A percentile compares a stretch with the other conserved stretches of the same genome.
These are phyloP conservation scores for Leptopilina boulardi DNA, from an alignment of 1,140 invertebrate species.

Conservation along the genomic window DNA sequence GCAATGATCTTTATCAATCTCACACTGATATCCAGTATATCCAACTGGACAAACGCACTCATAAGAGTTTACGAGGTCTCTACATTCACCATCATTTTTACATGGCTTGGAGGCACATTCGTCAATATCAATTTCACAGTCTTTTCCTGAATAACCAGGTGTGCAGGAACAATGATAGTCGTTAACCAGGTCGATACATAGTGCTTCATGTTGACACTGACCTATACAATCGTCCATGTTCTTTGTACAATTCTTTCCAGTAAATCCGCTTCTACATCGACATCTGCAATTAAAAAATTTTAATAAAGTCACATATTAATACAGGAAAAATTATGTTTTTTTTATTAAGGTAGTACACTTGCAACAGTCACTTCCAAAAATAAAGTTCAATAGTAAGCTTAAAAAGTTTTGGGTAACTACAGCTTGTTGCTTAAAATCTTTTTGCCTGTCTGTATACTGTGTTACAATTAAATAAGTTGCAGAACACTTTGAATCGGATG, in stretches of 20 bases:
- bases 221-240: slow-evolving; percentile 93
- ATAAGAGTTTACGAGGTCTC: slow-evolving; percentile 87
- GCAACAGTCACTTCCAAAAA: too few relatives aligned
- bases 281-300: slow-evolving; percentile 79
- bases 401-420: too few relatives aligned
- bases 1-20: slow-evolving; percentile 90
- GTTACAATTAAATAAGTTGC: too few relatives aligned
- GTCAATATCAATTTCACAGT: slow-evolving; percentile 84
- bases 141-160: slow-evolving; percentile 86
- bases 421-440: too few relatives aligned
- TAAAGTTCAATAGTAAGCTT: too few relatives aligned
- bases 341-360: too few relatives aligned
- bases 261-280: slow-evolving; percentile 89
- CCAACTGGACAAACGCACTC: slow-evolving; percentile 90
- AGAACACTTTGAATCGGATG: too few relatives aligned
- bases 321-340: too few relatives aligned
- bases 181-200: slow-evolving; percentile 89
- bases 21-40: slow-evolving; percentile 86
- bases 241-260: slow-evolving; percentile 89
- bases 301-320: not conserved
- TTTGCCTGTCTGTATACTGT: too few relatives aligned
- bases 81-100: slow-evolving; percentile 89
- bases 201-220: slow-evolving; percentile 91
- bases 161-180: slow-evolving; percentile 90
- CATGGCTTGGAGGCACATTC: slow-evolving; percentile 88